Evolutionary conservation across 2,888 invertebrate genomes (phyloP), one percentile per base, ranked within the genome.

Genomic region (Portevinia maculata): DNA sequence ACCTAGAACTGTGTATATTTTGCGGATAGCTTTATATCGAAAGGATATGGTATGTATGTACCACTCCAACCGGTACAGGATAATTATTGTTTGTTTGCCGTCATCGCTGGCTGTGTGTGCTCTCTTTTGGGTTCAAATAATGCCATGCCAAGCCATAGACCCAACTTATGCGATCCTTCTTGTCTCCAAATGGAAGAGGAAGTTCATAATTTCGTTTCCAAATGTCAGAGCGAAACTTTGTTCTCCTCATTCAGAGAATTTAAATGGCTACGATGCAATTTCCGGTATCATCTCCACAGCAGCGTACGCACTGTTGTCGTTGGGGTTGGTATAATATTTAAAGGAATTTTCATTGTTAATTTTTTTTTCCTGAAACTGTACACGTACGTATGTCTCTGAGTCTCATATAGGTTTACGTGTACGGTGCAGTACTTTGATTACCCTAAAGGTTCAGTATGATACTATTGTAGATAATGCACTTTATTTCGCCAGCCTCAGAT

Each of bases 241-340:
- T 59, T 57, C 69, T 37, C 46, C 2, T 30, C 70, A 65, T 74
- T 53, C 74, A 69, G 48, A 48, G 52, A 71, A 65, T 60, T 81
- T 83, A 78, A 83, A 78, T 78, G 76, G 71, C 65, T 83, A 65
- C 67, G 76, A 67, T 83, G 83, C 78, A 67, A 83, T 83, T 83
- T 83, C 83, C 83, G 71, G 65, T 67, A 78, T 73, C 83, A 78
- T 78, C 65, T 55, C 53, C 24, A 41, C 57, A 55, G 34, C 46
- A 53, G 11, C 41, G 13, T 57, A 81, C 79, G 79, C 79, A 81
- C 79, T 28, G 62, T 67, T 46, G 57, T 59, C 48, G 69, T 57
- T 37, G 74, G 55, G n/a, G n/a, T n/a, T n/a, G n/a, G n/a, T n/a
- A n/a, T n/a, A n/a, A n/a, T 59, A 65, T 39, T 75, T 69, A 70